These are phyloP conservation scores for Rattus norvegicus DNA, from an alignment of 2,113 vertebrate species.

Conservation along the genomic window DNA sequence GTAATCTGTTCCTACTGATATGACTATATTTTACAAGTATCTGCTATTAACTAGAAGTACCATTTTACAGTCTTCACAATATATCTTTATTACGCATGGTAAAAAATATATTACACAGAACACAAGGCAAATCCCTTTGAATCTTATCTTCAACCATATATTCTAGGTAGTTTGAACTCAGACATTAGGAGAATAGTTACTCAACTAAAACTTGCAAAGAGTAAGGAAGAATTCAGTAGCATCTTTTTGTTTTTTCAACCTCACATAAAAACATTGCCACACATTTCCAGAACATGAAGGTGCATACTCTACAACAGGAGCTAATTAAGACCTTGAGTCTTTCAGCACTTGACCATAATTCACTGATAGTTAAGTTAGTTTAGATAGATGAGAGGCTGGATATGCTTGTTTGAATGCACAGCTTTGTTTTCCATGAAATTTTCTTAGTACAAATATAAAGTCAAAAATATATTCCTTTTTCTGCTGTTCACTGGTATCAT, in stretches of 20 bases:
- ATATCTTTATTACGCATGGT: not conserved
- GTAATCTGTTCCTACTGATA: not conserved
- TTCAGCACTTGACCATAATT: not conserved
- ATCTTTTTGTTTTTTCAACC: not conserved
- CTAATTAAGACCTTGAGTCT: not conserved
- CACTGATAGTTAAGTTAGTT: not conserved
- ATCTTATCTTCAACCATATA: not conserved
- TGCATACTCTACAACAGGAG: not conserved
- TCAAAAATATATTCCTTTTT: not conserved
- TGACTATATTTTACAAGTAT: not conserved
- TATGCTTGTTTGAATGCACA: not conserved
- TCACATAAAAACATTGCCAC: not conserved
- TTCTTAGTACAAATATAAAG: not conserved
- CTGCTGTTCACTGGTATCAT: not conserved
- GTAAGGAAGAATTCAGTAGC: not conserved
- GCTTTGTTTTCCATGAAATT: not conserved
- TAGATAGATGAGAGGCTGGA: not conserved
- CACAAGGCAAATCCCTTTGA: not conserved
- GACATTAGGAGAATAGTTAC: not conserved
- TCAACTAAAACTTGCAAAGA: not conserved
- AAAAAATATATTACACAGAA: not conserved
- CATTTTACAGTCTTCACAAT: constrained; percentile 8
- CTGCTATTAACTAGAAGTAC: not conserved
- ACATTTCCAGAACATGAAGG: not conserved
- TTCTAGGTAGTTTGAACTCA: constrained; percentile 22